Evolutionary conservation across 2,888 invertebrate species (phyloP), one percentile per base, ranked within the genome.

Genomic region (Sinopyrophorus schimmeli): DNA sequence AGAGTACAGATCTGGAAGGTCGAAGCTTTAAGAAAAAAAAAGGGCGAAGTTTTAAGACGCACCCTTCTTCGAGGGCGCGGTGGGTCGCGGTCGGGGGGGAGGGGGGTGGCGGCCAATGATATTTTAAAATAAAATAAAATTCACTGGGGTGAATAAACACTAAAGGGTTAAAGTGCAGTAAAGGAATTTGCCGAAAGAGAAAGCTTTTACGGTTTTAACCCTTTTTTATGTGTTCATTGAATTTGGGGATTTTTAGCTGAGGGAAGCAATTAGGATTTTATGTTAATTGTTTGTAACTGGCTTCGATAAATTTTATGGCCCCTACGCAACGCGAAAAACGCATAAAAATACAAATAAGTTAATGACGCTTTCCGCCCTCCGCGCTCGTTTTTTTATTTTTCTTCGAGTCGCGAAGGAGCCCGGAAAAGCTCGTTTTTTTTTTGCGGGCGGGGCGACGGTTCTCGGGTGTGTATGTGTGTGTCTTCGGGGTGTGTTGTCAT

Each of bases 211-310:
- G 60, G 61, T 53, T 57, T 62, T 52, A 65, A 66, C 65, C 65
- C 66, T 65, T 68, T n/a, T 68, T 67, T 66, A 66, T 66, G 66
- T 60, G 65, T 66, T 66, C 66, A 66, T 66, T 65, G 66, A 67
- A 68, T 67, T 68, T 68, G 53, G 57, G 65, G 64, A 66, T 68
- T 67, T 68, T 68, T 66, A 62, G 59, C 59, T 52, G 59, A 60
- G 62, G 59, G 64, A 59, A 60, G 65, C 67, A 65, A 65, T 66
- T 68, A 65, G 66, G 65, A 67, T 68, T 65, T 67, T 66, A 67
- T 67, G 66, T 65, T 68, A 67, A 68, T 67, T 67, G 66, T 65
- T 66, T 66, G 63, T 63, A 63, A 65, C 63, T 62, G 64, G 63
- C 61, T 58, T 55, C 63, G 59, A 65, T 65, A 64, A 66, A 66